Evolutionary conservation across 1,140 invertebrate species (phyloP).

Genomic region (Paracyclopina nana): DNA sequence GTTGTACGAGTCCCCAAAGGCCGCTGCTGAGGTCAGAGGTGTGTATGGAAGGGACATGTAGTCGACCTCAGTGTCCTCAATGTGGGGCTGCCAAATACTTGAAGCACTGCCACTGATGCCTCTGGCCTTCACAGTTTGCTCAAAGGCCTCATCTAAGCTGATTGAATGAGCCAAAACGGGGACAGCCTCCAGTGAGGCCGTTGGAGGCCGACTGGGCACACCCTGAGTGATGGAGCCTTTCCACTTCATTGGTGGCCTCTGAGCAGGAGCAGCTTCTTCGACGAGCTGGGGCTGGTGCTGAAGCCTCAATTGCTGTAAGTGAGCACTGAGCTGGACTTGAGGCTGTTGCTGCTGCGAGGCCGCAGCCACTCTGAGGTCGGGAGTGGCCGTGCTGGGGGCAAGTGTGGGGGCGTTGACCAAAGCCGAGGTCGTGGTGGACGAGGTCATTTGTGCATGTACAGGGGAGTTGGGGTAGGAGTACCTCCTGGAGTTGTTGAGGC

Average conservation of each 20-base stretch:
- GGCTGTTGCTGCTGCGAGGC: no score
- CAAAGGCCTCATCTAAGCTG: conserved; percentile 2
- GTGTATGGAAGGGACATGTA: background rate
- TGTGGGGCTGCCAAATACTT: no score
- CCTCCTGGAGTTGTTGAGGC: background rate
- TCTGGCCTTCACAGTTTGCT: no score
- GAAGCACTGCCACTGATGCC: no score
- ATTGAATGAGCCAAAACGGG: background rate
- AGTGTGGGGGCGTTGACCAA: background rate
- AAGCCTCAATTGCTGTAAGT: background rate
- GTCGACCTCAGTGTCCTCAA: no score
- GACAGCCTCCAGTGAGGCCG: background rate
- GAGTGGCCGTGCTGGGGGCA: background rate
- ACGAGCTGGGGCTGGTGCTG: background rate
- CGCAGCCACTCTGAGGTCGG: no score
- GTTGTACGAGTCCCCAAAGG: no score
- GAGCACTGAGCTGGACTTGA: no score
- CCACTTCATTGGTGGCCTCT: background rate
- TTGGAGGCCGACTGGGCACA: conserved; percentile 1
- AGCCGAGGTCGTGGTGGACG: background rate
- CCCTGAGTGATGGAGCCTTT: conserved; percentile 17
- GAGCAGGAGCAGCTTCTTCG: background rate
- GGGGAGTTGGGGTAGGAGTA: conserved; percentile 16
- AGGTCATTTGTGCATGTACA: background rate
- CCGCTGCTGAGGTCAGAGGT: no score